A percentile compares a stretch with the other conserved stretches of the same genome.
Evolutionary conservation across 2,888 invertebrate genomes (phyloP).

Genomic region (Orthosia gothica): DNA sequence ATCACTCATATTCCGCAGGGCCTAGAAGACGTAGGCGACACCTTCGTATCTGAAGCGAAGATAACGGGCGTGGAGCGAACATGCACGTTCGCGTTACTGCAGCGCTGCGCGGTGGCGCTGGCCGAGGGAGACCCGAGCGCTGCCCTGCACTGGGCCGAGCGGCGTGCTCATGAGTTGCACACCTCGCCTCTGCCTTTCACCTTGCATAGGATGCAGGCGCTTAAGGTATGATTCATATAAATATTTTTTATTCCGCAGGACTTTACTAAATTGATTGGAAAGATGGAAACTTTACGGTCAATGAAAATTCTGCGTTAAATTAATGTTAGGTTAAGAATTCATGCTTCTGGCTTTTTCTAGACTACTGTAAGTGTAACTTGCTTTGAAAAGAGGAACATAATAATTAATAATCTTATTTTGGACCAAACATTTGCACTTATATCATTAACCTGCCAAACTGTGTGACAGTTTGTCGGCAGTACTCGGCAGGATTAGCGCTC

Average conservation of each 20-base stretch:
- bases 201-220: slow-evolving; percentile 87
- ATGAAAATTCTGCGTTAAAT: background rate
- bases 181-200: slow-evolving; percentile 89
- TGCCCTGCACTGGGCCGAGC: slow-evolving; percentile 97
- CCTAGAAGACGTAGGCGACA: slow-evolving; percentile 97
- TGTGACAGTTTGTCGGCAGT: too few relatives aligned
- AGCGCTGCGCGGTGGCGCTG: slow-evolving; percentile 97
- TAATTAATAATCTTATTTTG: too few relatives aligned
- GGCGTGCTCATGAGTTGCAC: slow-evolving; percentile 94
- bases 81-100: slow-evolving; percentile 89
- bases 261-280: background rate
- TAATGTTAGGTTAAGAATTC: too few relatives aligned
- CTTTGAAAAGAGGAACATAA: too few relatives aligned
- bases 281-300: background rate
- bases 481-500: too few relatives aligned
- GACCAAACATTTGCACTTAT: too few relatives aligned
- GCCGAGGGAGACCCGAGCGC: slow-evolving; percentile 95
- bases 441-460: too few relatives aligned
- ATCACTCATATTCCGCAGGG: slow-evolving; percentile 82
- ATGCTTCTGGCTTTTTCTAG: too few relatives aligned
- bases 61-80: slow-evolving; percentile 84
- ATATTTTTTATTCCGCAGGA: background rate
- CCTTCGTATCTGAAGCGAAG: slow-evolving; percentile 91
- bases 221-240: slow-evolving; percentile 79
- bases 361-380: too few relatives aligned